These are phyloP conservation scores for Aplysia californica DNA, from an alignment of 1,140 invertebrate genomes.

Conservation along the genomic window DNA sequence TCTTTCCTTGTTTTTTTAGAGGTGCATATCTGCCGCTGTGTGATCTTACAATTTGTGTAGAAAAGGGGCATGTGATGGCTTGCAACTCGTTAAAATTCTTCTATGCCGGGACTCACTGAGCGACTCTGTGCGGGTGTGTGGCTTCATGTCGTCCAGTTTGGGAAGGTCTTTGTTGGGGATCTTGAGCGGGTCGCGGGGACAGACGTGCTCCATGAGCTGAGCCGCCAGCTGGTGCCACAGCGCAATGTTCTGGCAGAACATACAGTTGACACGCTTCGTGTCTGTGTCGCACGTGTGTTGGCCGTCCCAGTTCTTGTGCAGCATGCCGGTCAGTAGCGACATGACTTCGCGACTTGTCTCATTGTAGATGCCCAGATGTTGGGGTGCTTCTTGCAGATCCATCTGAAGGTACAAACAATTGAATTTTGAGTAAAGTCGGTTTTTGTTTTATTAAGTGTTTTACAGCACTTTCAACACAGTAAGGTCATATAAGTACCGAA, in stretches of 20 bases:
- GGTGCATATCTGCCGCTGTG: no score
- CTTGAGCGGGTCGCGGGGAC: constrained; percentile 70
- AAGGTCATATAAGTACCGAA: no score
- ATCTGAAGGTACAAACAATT: constrained; percentile 77
- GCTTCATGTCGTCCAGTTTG: no score
- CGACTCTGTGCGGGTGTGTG: no score
- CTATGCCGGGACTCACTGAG: no score
- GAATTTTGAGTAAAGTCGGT: no score
- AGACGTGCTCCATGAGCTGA: constrained; percentile 79
- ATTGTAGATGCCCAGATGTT: constrained; percentile 83
- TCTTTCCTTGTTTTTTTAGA: no score
- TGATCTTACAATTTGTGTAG: no score
- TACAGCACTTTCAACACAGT: no score
- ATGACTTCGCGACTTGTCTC: constrained; percentile 81
- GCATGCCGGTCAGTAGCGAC: constrained; percentile 84
- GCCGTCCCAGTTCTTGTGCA: constrained; percentile 81
- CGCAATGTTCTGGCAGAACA: constrained; percentile 90
- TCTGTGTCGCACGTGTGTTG: constrained; percentile 77
- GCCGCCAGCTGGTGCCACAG: constrained; percentile 93
- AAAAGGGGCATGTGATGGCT: no score
- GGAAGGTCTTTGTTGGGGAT: constrained; percentile 65
- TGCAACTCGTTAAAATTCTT: no score
- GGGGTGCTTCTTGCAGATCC: constrained; percentile 91
- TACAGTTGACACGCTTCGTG: constrained; percentile 77
- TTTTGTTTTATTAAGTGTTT: no score